Base-by-base conservation (phyloP, 2,113 vertebrate species). In the Podilymbus podiceps region DNA sequence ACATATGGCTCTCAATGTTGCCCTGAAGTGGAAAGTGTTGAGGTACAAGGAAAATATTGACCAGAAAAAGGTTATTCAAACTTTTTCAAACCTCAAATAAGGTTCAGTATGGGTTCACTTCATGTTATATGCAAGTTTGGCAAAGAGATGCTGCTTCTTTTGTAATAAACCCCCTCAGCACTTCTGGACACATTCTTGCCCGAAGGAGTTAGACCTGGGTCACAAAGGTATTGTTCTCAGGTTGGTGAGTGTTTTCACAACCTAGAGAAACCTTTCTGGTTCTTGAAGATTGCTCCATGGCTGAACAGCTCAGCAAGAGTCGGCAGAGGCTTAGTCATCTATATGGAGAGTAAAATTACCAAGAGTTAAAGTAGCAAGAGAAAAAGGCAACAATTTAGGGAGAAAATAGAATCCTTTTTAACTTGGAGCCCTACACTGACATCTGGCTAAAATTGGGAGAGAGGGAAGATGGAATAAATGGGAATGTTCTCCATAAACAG, bases 1-100 rank as follows among this genome's bases (percentile, higher is more conserved):
- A 42, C 19, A 1, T 8, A 33, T 3, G 8, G 8, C 15, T 53
- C 21, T 27, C 12, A 1, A 1, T 38, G 27, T n/a, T 52, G 68
- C 49, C 62, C 89, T 35, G 13, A 21, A n/a, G 14, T 60, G 59
- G 87, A 66, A 74, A 84, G 28, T 1, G 0, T 35, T 69, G 75
- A 88, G 64, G 27, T 38, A 35, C 47, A 60, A 85, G 19, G 53
- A 81, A 93, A 95, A 82, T 6, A n/a, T 25, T 59, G 50, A 68
- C 53, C 3, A 11, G 50, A 71, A 50, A 35, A 78, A 82, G 28
- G 67, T 84, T 79, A 58, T 88, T 53, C 44, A 79, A 74, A 46
- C 38, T 69, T 84, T 90, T 74, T 49, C 40, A 90, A 31, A 46
- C 47, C 67, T 68, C 67, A 25, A n/a, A 16, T 31, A 42, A 66